Base-by-base conservation (phyloP, 2,797 vertebrate genomes). In the Artibeus jamaicensis region DNA sequence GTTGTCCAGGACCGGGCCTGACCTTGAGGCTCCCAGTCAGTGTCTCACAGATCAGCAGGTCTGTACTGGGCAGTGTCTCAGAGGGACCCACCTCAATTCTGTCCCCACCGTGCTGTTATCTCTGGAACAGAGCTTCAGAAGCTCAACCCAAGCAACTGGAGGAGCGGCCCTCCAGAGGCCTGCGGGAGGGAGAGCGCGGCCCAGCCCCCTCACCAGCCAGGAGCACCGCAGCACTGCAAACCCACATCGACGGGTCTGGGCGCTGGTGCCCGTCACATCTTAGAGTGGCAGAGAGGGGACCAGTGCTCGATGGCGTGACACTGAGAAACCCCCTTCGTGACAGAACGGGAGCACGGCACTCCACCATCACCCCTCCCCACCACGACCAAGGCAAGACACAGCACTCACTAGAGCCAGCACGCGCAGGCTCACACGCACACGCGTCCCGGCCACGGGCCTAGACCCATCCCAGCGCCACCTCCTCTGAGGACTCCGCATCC, bases 401-500 rank as follows among this genome's bases (percentile, higher is more conserved):
- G 37, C 94, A 92, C 95, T 86, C 5, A 29, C 86, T 73, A 83
- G 44, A 78, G 84, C 67, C n/a, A 48, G 21, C 81, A 48, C 32
- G 39, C 15, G 9, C 90, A 78, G 68, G 32, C 53, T 18, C 53
- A 22, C 11, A 9, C 26, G 22, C 59, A 15, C 34, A 1, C 79
- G 16, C 26, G 14, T 76, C 59, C 82, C 39, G 2, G 88, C 86
- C 86, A 14, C 42, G 87, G 67, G 26, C 88, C 96, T 89, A 87
- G 86, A 78, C 55, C 0, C 12, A 57, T 59, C 96, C 92, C 97
- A 89, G 85, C 22, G 42, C 97, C 93, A 62, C 73, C 93, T 93
- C 92, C 93, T 77, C 79, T 15, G 67, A 81, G 93, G 89, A 93
- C 57, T 46, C 74, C 44, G 50, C 32, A 89, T 89, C 95, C 95